These are phyloP conservation scores for Bruchidius siliquastri DNA, from an alignment of 2,888 invertebrate genomes.

Conservation along the genomic window DNA sequence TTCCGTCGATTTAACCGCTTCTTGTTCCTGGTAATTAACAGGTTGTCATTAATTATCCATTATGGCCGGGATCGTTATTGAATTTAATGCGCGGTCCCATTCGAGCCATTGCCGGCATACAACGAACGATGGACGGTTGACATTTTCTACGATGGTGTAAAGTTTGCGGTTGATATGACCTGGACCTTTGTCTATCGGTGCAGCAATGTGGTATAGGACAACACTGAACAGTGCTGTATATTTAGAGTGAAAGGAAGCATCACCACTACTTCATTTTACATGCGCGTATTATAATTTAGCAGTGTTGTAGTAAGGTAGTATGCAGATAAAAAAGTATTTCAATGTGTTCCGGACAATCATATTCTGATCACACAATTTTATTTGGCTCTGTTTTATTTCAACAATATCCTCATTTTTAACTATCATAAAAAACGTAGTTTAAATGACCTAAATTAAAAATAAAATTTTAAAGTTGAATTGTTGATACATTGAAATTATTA, in stretches of 20 bases:
- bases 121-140: not conserved
- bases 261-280: too few species aligned
- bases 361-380: too few species aligned
- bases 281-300: too few species aligned
- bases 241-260: not conserved
- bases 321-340: too few species aligned
- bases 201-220: not conserved
- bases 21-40: not conserved
- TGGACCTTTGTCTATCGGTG: not conserved
- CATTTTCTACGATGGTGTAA: not conserved
- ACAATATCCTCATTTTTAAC: too few species aligned
- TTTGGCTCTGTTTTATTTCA: too few species aligned
- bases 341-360: too few species aligned
- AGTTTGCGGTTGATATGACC: not conserved
- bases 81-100: not conserved
- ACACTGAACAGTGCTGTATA: not conserved
- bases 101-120: not conserved
- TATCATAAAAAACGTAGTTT: too few species aligned
- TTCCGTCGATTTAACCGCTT: not conserved
- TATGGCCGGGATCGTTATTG: not conserved
- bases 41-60: not conserved
- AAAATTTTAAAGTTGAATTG: too few species aligned
- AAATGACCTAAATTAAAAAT: too few species aligned
- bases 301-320: too few species aligned
- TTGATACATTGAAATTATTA: too few species aligned